These are phyloP conservation scores for Drosophila meridionalis DNA, from an alignment of 2,888 invertebrate genomes.

Conservation along the genomic window DNA sequence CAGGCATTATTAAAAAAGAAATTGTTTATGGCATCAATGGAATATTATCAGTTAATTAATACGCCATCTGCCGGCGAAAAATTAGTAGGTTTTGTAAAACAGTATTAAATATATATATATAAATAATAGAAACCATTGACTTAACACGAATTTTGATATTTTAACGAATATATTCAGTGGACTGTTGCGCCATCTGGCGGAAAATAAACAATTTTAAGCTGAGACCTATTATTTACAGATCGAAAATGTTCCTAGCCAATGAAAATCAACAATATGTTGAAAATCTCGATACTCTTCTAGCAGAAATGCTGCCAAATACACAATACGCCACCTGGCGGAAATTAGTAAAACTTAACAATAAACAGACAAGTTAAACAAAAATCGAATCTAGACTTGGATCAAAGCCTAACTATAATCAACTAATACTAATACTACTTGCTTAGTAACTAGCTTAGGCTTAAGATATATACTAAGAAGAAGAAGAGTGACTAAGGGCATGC, in stretches of 20 bases:
- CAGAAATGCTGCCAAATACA: neutral
- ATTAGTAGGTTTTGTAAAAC: too few relatives aligned
- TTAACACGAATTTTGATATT: neutral
- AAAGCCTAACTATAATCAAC: neutral
- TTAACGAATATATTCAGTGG: too few relatives aligned
- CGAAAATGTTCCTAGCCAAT: neutral
- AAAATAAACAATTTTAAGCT: neutral
- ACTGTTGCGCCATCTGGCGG: conserved; percentile 2
- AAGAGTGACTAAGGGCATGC: neutral
- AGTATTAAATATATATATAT: neutral
- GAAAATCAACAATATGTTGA: neutral
- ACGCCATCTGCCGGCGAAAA: neutral
- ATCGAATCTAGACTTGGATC: neutral
- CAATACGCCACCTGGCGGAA: conserved; percentile 1
- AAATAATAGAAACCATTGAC: neutral
- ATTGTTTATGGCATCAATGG: too few relatives aligned
- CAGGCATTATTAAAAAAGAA: neutral
- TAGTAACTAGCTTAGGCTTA: neutral
- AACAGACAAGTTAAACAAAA: neutral
- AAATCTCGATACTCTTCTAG: neutral
- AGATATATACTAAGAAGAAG: neutral
- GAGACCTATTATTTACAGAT: neutral
- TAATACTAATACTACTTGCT: neutral
- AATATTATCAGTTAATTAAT: neutral
- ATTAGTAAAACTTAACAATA: neutral